Evolutionary conservation across 35 echinoderm and acorn worm genomes (phyloP), one percentile per base, ranked within the genome.

Genomic region (Patiria miniata): DNA sequence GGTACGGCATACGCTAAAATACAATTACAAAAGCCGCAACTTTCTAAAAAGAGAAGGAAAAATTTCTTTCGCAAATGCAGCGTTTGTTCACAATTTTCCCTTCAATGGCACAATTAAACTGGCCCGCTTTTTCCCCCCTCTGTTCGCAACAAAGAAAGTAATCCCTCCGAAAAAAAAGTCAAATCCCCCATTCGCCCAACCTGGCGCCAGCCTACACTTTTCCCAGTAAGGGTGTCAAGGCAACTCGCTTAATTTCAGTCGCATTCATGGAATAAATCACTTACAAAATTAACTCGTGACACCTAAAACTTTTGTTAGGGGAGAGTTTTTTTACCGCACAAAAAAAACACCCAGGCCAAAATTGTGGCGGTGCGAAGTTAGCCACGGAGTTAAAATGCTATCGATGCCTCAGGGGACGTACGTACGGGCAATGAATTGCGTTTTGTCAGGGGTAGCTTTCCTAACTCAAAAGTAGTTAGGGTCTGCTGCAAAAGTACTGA

Each of bases 201-300:
- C 26, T 73, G 65, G 65, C 65, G 65, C 65, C 65, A 73, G 65
- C 26, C 21, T 73, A 73, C 23, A n/a, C n/a, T 23, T 30, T 73
- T 23, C 65, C 65, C 65, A 14, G 65, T 34, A 23, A 73, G 65
- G 26, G 65, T 73, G 65, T 73, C 65, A 73, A 73, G 29, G 26
- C 65, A 34, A 10, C 29, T 34, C 65, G 34, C 18, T 73, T 73
- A 26, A 34, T 36, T 73, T 73, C 65, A 73, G 26, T 73, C 34
- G 42, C 65, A 73, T 73, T 73, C 65, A 8, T 23, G 65, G 26
- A 73, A 73, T 73, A 73, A 73, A 73, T 73, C 65, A 73, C 65
- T 73, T 30, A 73, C 65, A 73, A 73, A 73, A 73, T 73, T 73
- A 73, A 73, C 65, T 73, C 34, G 10, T 14, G 65, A 73, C 65